Base-by-base conservation (phyloP, 2,888 invertebrate genomes). In the Philhelius pedissequus region DNA sequence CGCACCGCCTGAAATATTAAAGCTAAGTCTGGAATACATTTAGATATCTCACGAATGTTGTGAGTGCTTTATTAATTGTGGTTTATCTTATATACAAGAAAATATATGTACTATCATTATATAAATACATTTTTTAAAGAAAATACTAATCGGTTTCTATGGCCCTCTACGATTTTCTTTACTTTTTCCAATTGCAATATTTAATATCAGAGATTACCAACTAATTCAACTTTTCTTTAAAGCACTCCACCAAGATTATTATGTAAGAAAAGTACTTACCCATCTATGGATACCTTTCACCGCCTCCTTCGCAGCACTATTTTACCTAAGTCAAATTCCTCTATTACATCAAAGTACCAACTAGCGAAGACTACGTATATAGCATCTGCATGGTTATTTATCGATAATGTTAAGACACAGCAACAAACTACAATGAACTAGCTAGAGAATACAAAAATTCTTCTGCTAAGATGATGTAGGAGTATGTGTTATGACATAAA, bases 61-160 rank as follows among this genome's bases (percentile, higher is more conserved):
- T n/a, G n/a, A n/a, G n/a, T n/a, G n/a, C n/a, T n/a, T n/a, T n/a
- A n/a, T n/a, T n/a, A n/a, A n/a, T n/a, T n/a, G n/a, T n/a, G n/a
- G n/a, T n/a, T n/a, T n/a, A n/a, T n/a, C n/a, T n/a, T n/a, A n/a
- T n/a, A n/a, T n/a, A n/a, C n/a, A n/a, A n/a, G n/a, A n/a, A n/a
- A n/a, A n/a, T n/a, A n/a, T n/a, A n/a, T n/a, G n/a, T n/a, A n/a
- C n/a, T n/a, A n/a, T n/a, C n/a, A n/a, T n/a, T n/a, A n/a, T n/a
- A n/a, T n/a, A n/a, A 18, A 1, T 52, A 58, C 71, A 50, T 68
- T 32, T 62, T 73, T 68, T 77, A 52, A 73, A 62, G 68, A 54
- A 77, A 82, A 82, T 73, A 73, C 30, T 45, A 60, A 82, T 82
- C 66, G 77, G 77, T 66, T 81, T 76, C 58, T 60, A 15, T 25